Conservation (phyloP, 2,797 vertebrate species). For the Nannoperca obscura region DNA sequence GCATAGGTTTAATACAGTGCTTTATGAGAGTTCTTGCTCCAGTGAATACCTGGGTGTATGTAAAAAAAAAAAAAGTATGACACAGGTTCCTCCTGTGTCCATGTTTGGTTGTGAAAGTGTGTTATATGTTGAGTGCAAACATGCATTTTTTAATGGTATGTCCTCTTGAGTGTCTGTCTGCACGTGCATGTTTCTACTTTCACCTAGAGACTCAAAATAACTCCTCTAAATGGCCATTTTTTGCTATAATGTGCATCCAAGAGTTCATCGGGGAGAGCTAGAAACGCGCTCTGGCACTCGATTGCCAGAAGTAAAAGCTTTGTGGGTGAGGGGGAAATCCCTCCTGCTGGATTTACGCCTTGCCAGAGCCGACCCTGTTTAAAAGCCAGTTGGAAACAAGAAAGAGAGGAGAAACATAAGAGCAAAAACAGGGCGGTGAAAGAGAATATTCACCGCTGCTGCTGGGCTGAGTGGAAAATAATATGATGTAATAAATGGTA, state of each 20-base stretch:
- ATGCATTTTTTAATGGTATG: not conserved
- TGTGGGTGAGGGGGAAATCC: constrained; percentile 68
- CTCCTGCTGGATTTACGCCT: constrained; percentile 72
- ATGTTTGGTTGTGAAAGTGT: not conserved
- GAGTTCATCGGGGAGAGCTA: constrained; percentile 60
- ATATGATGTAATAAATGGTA: constrained; percentile 75
- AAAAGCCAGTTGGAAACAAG: constrained; percentile 65
- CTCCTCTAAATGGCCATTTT: constrained; percentile 38
- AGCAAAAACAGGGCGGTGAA: constrained; percentile 62
- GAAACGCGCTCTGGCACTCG: constrained; percentile 52
- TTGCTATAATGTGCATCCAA: constrained; percentile 53
- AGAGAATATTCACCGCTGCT: constrained; percentile 61
- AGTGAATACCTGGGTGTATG: not conserved
- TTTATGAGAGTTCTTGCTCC: not conserved
- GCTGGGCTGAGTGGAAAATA: constrained; percentile 77
- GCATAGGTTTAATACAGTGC: not conserved
- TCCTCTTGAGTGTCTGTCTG: constrained; percentile 3
- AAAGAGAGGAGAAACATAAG: constrained; percentile 52
- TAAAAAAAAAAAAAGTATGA: not conserved
- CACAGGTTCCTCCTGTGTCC: not conserved
- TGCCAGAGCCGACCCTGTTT: constrained; percentile 62
- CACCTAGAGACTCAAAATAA: constrained; percentile 46
- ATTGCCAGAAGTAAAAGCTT: constrained; percentile 67
- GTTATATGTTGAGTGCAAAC: not conserved
- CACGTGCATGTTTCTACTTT: constrained; percentile 20